Evolutionary conservation across 2,888 invertebrate genomes (phyloP).

Genomic region (Boloria euphrosyne): DNA sequence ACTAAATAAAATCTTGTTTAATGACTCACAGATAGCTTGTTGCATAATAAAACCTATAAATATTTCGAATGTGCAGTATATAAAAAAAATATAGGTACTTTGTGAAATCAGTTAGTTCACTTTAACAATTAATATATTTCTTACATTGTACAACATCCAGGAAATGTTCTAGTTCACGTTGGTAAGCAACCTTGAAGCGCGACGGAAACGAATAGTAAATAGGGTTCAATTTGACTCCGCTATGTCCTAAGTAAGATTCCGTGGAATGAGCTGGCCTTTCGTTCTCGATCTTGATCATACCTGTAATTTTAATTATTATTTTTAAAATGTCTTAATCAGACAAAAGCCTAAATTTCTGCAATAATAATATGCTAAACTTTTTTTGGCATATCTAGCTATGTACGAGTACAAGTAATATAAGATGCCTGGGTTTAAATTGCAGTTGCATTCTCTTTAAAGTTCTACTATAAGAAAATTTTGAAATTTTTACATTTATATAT

Average conservation of each 20-base stretch:
- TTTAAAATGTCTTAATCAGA: not conserved
- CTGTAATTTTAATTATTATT: constrained; percentile 44
- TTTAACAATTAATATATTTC: constrained; percentile 29
- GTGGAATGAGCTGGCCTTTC: constrained; percentile 76
- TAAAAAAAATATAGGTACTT: too few relatives aligned
- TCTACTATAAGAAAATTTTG: too few relatives aligned
- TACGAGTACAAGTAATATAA: too few relatives aligned
- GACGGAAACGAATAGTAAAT: constrained; percentile 85
- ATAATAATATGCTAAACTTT: constrained; percentile 44
- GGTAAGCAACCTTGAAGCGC: constrained; percentile 79
- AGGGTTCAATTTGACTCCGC: constrained; percentile 70
- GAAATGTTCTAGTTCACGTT: constrained; percentile 83
- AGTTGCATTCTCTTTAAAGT: too few relatives aligned
- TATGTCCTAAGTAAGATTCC: constrained; percentile 61
- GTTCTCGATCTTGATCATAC: constrained; percentile 79
- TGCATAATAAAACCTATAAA: too few relatives aligned
- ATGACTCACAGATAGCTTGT: too few relatives aligned
- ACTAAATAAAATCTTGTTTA: too few relatives aligned
- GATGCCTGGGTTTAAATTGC: too few relatives aligned
- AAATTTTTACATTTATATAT: too few relatives aligned
- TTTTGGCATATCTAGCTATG: too few relatives aligned
- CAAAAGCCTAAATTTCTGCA: constrained; percentile 48
- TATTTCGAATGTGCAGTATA: too few relatives aligned
- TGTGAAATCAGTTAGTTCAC: not conserved
- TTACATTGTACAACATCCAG: constrained; percentile 79